A percentile compares a stretch with the other conserved stretches of the same genome.
phyloP scores from a whole-genome alignment of 2,113 vertebrate genomes.

The Periophthalmus modestus region DNA sequence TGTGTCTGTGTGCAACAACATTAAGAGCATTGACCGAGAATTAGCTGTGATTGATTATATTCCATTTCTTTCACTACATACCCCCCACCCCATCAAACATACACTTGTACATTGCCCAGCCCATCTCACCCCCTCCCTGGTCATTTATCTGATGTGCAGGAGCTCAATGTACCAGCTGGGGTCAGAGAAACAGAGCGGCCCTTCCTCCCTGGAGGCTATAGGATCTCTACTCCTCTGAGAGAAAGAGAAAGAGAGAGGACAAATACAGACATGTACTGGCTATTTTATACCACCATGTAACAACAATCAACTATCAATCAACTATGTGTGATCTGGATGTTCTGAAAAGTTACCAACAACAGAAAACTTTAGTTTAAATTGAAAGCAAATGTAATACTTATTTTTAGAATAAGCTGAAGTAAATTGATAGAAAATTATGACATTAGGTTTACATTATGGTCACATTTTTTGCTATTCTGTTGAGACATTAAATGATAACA shows the following conservation, averaged over 20 bases:
- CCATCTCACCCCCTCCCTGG: not conserved
- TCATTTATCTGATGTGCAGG: constrained; percentile 53
- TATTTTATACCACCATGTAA: not conserved
- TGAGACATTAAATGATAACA: not conserved
- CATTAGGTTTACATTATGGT: no score
- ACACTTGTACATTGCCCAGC: constrained; percentile 8
- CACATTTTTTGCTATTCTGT: no score
- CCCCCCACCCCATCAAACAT: constrained; percentile 7
- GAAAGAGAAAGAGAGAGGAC: constrained; percentile 16
- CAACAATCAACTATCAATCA: no score
- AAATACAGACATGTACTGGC: constrained; percentile 11
- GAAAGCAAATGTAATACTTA: no score
- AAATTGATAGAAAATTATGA: not conserved
- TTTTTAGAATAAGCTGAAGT: not conserved
- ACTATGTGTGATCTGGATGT: not conserved
- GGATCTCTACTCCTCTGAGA: constrained; percentile 29
- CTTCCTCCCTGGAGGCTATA: constrained; percentile 46
- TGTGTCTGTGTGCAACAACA: constrained; percentile 20
- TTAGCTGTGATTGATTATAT: constrained; percentile 58
- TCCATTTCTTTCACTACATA: constrained; percentile 40
- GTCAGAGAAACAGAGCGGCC: constrained; percentile 44
- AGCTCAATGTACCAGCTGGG: constrained; percentile 46
- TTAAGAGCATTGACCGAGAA: constrained; percentile 54
- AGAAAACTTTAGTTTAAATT: no score
- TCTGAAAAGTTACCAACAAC: not conserved